Base-by-base conservation (phyloP, 2,888 invertebrate genomes). In the Rhogogaster chlorosoma region DNA sequence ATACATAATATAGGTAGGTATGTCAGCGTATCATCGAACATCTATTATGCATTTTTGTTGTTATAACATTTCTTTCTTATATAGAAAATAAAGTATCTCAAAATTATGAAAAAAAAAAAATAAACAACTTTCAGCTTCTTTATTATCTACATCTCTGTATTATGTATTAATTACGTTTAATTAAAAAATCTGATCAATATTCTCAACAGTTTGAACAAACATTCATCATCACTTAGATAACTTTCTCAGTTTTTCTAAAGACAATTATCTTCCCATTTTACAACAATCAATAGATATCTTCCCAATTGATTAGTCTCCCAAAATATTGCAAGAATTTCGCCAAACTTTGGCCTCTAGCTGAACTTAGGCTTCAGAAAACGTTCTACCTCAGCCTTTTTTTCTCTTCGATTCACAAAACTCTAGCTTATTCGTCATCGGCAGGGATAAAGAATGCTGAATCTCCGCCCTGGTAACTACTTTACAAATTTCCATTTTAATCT, bases 201-300 rank as follows among this genome's bases (percentile, higher is more conserved):
- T 45, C 26, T n/a, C 26, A 15, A 85, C 86, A 86, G 85, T 86
- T 87, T 84, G 83, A 87, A 22, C 70, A 84, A 75, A 85, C 83
- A 83, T 85, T 85, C 80, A 57, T 78, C 64, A 29, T 78, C 38
- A 61, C 57, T 77, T 84, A 61, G 36, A 53, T 0, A 7, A 29
- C 45, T 29, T 61, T 53, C 26, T 61, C 15, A 67, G 3, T 67
- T 32, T 18, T 67, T 67, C 4, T 12, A 67, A 64, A 29, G 32
- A 10, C 64, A 64, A 29, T 64, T 15, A 29, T 6, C n/a, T 57
- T 49, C 5, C 9, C 57, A 1, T n/a, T 9, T n/a, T 57, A 10
- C n/a, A 57, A 22, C 57, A 10, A 57, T 10, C 22, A 22, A 57
- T 22, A 2, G 22, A 57, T 22, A 57, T 57, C 26, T 61, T 61